Base-by-base conservation (phyloP, 2,113 vertebrate genomes). In the Epinephelus cyanopodus region DNA sequence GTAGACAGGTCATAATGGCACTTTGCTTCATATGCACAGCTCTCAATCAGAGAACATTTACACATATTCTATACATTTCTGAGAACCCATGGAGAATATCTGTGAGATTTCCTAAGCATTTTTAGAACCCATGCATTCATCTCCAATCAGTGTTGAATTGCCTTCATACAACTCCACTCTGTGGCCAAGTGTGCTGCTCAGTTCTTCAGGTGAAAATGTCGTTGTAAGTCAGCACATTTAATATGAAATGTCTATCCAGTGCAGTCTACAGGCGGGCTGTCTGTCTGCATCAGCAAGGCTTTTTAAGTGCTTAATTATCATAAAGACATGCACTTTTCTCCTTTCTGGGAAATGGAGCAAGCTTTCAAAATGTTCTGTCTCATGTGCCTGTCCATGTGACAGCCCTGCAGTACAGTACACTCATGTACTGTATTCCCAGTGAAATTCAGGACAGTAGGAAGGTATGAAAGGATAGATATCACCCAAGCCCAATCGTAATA, bases 261-360 rank as follows among this genome's bases (percentile, higher is more conserved):
- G 70, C 48, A 75, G 80, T 79, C 58, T 61, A 65, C 76, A 78
- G 77, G 15, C 65, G 62, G 77, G 42, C 27, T 67, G 39, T 60
- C 81, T 86, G 74, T 79, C 67, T 83, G 77, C n/a, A 6, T 87
- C 84, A 85, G 81, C 81, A 85, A 70, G 57, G 66, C 73, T 75
- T 76, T 77, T 70, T 68, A 67, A 83, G 68, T 87, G 56, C 78
- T 79, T 84, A 85, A 84, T 84, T 89, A 89, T 79, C 73, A 83
- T 87, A 73, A 77, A 78, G 71, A 77, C 75, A 19, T 64, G 37
- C 67, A 75, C 62, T 83, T 87, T 76, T 37, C 61, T 81, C 29
- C 63, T 77, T 69, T 74, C 58, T 60, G 15, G 60, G 56, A 87
- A 89, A 84, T 75, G 60, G 78, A 83, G 71, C 29, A 58, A 79